Base-by-base conservation (phyloP, 2,113 vertebrate genomes). In the Smithornis capensis region DNA sequence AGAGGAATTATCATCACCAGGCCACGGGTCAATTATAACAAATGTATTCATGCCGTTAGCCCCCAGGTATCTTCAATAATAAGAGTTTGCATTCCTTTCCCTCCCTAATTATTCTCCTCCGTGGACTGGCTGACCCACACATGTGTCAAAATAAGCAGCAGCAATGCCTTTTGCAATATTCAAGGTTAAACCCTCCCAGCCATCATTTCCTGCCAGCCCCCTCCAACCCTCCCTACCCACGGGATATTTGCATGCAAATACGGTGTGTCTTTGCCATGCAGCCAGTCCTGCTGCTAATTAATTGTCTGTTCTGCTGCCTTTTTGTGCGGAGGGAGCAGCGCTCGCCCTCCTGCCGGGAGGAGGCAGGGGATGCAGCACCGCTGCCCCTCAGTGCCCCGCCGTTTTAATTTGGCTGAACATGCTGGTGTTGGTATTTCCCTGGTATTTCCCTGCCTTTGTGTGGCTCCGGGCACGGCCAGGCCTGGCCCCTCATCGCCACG, bases 51-150 rank as follows among this genome's bases (percentile, higher is more conserved):
- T 60, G 77, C 95, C 62, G 5, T 73, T 94, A 85, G 70, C 88
- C 93, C 87, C 80, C 94, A 92, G 96, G 93, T 96, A 94, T 75
- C 92, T 76, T 42, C 90, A 94, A 89, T 89, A 97, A 95, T 84
- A 89, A 79, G 92, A 93, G 69, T 95, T 69, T 92, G 92, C 88
- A 75, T 92, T 90, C 90, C 69, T 93, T 79, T 79, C 80, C 76
- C 88, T 96, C 86, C 83, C 83, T 95, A 94, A 96, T 97, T 96
- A 96, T 87, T 93, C 90, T 90, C 86, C 65, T 95, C 85, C 76
- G 0, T 76, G 88, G 88, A 75, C 68, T 83, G 94, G 76, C 93
- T 95, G 93, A 95, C 92, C 95, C 95, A 71, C 92, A 79, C 83
- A 3, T 49, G 88, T 93, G 88, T 90, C 83, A 78, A 37, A 84